These are phyloP conservation scores for Zaprionus bogoriensis DNA, from an alignment of 2,888 invertebrate genomes.

Conservation along the genomic window DNA sequence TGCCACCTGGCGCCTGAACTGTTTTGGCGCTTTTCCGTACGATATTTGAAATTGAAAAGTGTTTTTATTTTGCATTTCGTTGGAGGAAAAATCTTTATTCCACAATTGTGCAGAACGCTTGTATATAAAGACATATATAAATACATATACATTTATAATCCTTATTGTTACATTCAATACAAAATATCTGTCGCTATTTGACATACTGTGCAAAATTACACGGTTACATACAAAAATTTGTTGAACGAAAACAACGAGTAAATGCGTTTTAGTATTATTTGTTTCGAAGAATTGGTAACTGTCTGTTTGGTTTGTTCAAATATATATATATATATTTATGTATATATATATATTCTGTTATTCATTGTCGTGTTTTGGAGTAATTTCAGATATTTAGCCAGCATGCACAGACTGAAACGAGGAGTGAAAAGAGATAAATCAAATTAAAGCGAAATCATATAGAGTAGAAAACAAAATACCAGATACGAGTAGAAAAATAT, in stretches of 20 bases:
- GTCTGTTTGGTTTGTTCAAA: constrained; percentile 18
- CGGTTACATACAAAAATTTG: constrained; percentile 43
- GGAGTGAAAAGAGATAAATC: constrained; percentile 71
- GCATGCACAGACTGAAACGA: constrained; percentile 84
- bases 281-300: constrained; percentile 40
- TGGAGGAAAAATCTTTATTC: constrained; percentile 57
- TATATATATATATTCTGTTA: constrained; percentile 16
- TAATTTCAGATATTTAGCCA: constrained; percentile 77
- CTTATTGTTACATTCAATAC: constrained; percentile 56
- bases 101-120: constrained; percentile 45
- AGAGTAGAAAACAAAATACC: constrained; percentile 14
- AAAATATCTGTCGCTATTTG: constrained; percentile 62
- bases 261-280: constrained; percentile 54
- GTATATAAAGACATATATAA: constrained; percentile 61
- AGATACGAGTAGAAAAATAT: constrained; percentile 5
- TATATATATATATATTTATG: constrained; percentile 8
- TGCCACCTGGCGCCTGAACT: neutral
- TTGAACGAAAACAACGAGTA: constrained; percentile 49
- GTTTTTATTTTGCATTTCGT: neutral
- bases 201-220: constrained; percentile 58
- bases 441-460: constrained; percentile 61
- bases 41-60: constrained; percentile 11
- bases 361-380: constrained; percentile 37
- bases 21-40: neutral
- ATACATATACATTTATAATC: constrained; percentile 61